Evolutionary conservation across 1,140 invertebrate genomes (phyloP).

Genomic region (silkworm (Bombyx mori)): ASM3026992v2 NC_085107.1:9844501-9845000

Average conservation of each 20-base stretch:
- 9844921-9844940: slow-evolving; percentile 14
- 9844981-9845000: not conserved
- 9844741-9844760: slow-evolving; percentile 9
- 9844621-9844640: not conserved
- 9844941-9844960: slow-evolving; percentile 2
- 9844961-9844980: slow-evolving; percentile 11
- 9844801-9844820: slow-evolving; percentile 8
- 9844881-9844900: slow-evolving; percentile 9
- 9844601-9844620: too few species aligned
- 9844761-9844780: slow-evolving; percentile 7
- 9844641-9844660: slow-evolving; percentile 29
- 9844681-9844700: slow-evolving; percentile 6
- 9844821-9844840: slow-evolving; percentile 15
- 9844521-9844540: too few species aligned
- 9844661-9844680: slow-evolving; percentile 16
- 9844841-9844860: slow-evolving; percentile 28
- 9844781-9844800: slow-evolving; percentile 5
- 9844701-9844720: slow-evolving; percentile 15
- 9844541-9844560: too few species aligned
- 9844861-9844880: slow-evolving; percentile 14
- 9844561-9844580: too few species aligned
- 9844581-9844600: too few species aligned
- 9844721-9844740: slow-evolving; percentile 9
- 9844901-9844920: slow-evolving; percentile 9
- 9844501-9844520: too few species aligned